These are phyloP conservation scores for Andrena chrysosceles DNA, from an alignment of 2,888 invertebrate species.

Conservation along the genomic window DNA sequence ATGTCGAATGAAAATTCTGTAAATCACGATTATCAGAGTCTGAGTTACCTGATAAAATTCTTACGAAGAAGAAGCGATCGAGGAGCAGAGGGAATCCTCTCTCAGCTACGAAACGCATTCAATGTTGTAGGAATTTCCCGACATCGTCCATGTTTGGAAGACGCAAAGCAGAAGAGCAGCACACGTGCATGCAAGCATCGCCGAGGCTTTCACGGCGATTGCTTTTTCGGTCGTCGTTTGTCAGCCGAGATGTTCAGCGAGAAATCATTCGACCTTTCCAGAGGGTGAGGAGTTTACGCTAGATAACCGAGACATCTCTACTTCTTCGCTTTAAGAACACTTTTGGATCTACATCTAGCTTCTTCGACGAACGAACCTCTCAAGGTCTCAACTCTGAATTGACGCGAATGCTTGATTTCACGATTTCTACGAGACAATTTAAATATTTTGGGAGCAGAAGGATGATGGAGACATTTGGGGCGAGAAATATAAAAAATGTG, in stretches of 20 bases:
- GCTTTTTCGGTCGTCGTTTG: slow-evolving; percentile 77
- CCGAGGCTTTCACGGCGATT: slow-evolving; percentile 78
- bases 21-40: not conserved
- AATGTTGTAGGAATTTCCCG: slow-evolving; percentile 16
- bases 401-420: not conserved
- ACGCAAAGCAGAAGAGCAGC: slow-evolving; percentile 37
- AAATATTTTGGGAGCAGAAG: no score
- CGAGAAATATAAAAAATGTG: no score
- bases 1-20: not conserved
- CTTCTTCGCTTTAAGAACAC: slow-evolving; percentile 21
- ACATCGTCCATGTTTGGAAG: slow-evolving; percentile 8
- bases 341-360: not conserved
- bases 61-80: not conserved
- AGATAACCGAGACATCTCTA: slow-evolving; percentile 43
- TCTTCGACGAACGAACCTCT: not conserved
- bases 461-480: no score
- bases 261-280: slow-evolving; percentile 67
- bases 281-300: slow-evolving; percentile 21
- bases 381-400: not conserved
- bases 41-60: slow-evolving; percentile 7
- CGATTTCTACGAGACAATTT: not conserved
- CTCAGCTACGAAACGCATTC: slow-evolving; percentile 1
- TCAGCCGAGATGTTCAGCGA: slow-evolving; percentile 67
- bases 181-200: slow-evolving; percentile 43
- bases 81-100: not conserved